A percentile compares a stretch with the other conserved stretches of the same genome.
Evolutionary conservation across 2,888 invertebrate species (phyloP).

Genomic region (Rambutsinella grinnellia): DNA sequence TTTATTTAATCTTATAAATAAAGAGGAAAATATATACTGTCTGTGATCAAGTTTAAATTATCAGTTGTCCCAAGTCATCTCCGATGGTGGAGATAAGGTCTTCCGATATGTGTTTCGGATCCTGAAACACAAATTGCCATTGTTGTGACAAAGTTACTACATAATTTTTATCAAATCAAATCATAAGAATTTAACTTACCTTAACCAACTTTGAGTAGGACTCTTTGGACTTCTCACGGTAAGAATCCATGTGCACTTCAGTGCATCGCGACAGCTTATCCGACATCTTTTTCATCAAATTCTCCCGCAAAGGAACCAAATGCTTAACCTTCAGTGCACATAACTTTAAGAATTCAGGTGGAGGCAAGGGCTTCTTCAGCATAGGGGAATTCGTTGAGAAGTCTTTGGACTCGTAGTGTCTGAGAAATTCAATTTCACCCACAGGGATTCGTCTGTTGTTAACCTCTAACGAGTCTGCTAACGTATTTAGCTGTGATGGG

Average conservation of each 20-base stretch:
- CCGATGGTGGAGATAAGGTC: slow-evolving; percentile 30
- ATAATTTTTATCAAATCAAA: neutral
- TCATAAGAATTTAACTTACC: slow-evolving; percentile 18
- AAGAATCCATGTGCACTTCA: slow-evolving; percentile 51
- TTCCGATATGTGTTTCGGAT: slow-evolving; percentile 28
- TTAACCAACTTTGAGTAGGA: slow-evolving; percentile 28
- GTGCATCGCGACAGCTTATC: slow-evolving; percentile 38
- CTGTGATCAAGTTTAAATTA: too few species aligned
- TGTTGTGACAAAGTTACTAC: neutral
- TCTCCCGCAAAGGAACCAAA: slow-evolving; percentile 54
- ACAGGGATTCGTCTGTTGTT: slow-evolving; percentile 53
- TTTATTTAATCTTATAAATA: too few species aligned
- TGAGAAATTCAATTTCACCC: slow-evolving; percentile 56
- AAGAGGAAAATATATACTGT: too few species aligned
- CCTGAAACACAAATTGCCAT: slow-evolving; percentile 26
- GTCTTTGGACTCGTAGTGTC: slow-evolving; percentile 49
- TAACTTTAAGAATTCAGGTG: slow-evolving; percentile 53
- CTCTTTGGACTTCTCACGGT: slow-evolving; percentile 25
- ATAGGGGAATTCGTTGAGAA: slow-evolving; percentile 46
- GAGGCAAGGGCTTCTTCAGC: slow-evolving; percentile 53
- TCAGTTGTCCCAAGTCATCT: slow-evolving; percentile 42
- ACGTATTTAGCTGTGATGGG: slow-evolving; percentile 37
- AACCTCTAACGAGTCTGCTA: slow-evolving; percentile 48
- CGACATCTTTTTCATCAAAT: slow-evolving; percentile 46
- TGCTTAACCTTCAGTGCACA: slow-evolving; percentile 61